These are phyloP conservation scores for Liposcelis brunnea DNA, from an alignment of 2,888 invertebrate species.

Conservation along the genomic window DNA sequence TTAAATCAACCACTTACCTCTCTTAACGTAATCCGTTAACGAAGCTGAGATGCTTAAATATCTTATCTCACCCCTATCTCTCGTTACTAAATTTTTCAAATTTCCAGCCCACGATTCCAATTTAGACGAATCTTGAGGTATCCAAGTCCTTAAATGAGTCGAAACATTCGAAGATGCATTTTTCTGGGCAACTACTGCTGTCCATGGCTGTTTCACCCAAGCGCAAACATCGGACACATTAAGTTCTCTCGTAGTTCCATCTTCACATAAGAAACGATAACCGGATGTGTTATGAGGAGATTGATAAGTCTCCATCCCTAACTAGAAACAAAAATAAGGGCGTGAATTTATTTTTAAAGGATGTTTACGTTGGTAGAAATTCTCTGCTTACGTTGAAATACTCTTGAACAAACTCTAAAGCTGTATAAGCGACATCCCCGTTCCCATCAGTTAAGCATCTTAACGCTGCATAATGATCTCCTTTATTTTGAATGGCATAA, in stretches of 20 bases:
- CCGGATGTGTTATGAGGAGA: conserved; percentile 12
- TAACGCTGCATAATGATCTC: conserved; percentile 44
- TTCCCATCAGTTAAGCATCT: conserved; percentile 35
- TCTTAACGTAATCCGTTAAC: too few relatives aligned
- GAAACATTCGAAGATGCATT: conserved; percentile 23
- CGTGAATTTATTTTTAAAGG: background rate
- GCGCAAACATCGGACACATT: conserved; percentile 30
- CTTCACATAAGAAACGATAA: conserved; percentile 25
- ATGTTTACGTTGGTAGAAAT: background rate
- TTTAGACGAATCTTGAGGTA: background rate
- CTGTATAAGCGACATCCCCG: conserved; percentile 43
- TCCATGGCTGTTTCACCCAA: conserved; percentile 45
- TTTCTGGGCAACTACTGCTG: conserved; percentile 35
- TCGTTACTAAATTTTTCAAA: conserved; percentile 2
- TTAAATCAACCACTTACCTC: too few relatives aligned
- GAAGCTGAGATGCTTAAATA: background rate
- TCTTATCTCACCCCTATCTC: conserved; percentile 8
- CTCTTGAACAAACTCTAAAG: conserved; percentile 33
- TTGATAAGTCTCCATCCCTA: background rate
- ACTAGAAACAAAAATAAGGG: background rate
- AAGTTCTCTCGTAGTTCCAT: conserved; percentile 22
- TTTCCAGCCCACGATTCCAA: background rate
- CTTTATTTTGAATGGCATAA: conserved; percentile 25
- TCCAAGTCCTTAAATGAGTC: conserved; percentile 8
- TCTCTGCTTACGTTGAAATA: conserved; percentile 34